These are phyloP conservation scores for Xestia c-nigrum DNA, from an alignment of 2,888 invertebrate genomes.

Conservation along the genomic window DNA sequence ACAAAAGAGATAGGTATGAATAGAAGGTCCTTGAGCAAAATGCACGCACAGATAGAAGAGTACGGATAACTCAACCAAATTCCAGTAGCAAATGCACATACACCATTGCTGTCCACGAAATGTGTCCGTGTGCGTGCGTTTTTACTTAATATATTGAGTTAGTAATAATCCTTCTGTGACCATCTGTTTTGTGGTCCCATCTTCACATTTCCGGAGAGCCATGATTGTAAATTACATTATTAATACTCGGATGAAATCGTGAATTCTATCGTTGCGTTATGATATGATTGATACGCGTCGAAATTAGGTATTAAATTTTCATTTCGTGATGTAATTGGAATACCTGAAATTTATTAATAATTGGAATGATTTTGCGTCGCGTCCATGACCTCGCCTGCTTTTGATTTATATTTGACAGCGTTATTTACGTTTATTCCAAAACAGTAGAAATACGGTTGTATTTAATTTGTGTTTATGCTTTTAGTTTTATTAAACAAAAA, in stretches of 20 bases:
- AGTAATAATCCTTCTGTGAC: neutral
- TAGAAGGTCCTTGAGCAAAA: neutral
- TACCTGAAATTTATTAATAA: constrained; percentile 12
- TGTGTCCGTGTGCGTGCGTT: neutral
- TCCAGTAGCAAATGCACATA: rapidly evolving
- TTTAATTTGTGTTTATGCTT: neutral
- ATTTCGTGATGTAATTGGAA: constrained; percentile 14
- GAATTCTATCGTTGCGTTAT: constrained; percentile 51
- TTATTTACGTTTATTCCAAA: neutral
- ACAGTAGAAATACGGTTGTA: neutral
- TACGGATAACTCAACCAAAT: neutral
- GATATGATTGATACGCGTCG: constrained; percentile 57
- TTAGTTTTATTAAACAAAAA: neutral
- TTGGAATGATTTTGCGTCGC: constrained; percentile 8
- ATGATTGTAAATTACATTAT: constrained; percentile 65
- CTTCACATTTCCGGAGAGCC: constrained; percentile 48
- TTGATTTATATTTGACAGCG: neutral
- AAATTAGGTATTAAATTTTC: constrained; percentile 28
- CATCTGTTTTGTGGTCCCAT: neutral
- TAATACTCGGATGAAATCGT: constrained; percentile 49
- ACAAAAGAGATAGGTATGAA: neutral
- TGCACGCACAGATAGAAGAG: rapidly evolving
- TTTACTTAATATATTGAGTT: neutral
- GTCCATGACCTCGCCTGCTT: neutral
- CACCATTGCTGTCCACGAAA: neutral